phyloP scores from a whole-genome alignment of 2,797 vertebrate genomes.

The Lutjanus campechanus region DNA sequence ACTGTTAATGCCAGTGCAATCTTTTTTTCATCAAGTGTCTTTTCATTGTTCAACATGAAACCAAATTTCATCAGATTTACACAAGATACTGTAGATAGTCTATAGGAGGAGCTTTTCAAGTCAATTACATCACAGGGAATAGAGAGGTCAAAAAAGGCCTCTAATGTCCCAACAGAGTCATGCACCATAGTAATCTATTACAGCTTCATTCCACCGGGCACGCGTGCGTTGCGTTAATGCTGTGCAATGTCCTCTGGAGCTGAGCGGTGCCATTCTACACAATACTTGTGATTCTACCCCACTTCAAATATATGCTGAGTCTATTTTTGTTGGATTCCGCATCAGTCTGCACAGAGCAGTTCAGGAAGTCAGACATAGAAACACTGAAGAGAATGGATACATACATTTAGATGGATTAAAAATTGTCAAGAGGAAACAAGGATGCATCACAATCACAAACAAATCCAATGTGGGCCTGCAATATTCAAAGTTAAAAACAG shows the following conservation, averaged over 20 bases:
- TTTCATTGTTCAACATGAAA: not conserved
- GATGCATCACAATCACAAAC: not conserved
- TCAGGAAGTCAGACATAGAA: not conserved
- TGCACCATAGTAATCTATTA: too few species aligned
- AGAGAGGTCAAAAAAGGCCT: not conserved
- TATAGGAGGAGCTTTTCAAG: not conserved
- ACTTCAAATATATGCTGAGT: too few species aligned
- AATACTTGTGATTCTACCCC: too few species aligned
- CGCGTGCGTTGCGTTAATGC: too few species aligned
- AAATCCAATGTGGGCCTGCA: not conserved
- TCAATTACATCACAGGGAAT: not conserved
- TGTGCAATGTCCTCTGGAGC: too few species aligned
- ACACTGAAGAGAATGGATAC: not conserved
- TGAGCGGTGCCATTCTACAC: too few species aligned
- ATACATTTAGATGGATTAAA: constrained; percentile 5
- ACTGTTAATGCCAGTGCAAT: not conserved
- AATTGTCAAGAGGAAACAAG: not conserved
- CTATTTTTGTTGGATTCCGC: too few species aligned
- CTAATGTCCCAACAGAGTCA: not conserved
- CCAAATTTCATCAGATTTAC: not conserved
- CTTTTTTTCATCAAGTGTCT: not conserved
- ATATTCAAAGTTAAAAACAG: not conserved
- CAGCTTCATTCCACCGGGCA: too few species aligned
- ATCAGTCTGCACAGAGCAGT: too few species aligned
- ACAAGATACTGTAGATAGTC: not conserved